Percentiles rank a stretch among this genome's conserved stretches.
Evolutionary conservation across 2,888 invertebrate species (phyloP).

Genomic region (Plagodis pulveraria): DNA sequence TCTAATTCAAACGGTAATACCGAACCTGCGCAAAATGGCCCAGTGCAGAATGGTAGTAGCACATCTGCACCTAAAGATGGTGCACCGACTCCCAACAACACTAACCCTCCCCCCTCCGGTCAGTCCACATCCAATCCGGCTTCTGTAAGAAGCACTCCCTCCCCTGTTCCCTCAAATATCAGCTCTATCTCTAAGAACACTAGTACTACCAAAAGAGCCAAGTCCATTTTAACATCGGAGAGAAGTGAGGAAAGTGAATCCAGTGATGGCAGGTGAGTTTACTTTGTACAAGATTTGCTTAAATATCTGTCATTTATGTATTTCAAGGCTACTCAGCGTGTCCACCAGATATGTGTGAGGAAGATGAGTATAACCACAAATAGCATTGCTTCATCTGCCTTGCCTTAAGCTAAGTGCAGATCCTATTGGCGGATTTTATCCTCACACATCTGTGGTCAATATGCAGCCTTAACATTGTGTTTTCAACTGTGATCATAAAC

Average conservation of each 20-base stretch:
- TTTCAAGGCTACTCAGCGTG: no score
- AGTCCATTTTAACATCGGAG: constrained; percentile 88
- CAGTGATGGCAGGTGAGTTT: constrained; percentile 82
- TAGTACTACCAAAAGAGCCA: constrained; percentile 87
- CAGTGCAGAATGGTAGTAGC: constrained; percentile 65
- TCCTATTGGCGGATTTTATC: no score
- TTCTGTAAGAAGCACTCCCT: constrained; percentile 89
- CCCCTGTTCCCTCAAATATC: constrained; percentile 90
- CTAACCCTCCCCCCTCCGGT: constrained; percentile 63
- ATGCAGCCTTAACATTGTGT: no score
- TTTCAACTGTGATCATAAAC: no score
- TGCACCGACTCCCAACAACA: constrained; percentile 25
- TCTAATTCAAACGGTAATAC: constrained; percentile 69
- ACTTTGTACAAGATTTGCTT: constrained; percentile 12
- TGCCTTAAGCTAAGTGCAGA: no score
- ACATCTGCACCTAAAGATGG: constrained; percentile 38
- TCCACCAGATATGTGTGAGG: no score
- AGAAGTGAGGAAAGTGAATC: constrained; percentile 89
- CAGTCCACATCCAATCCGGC: constrained; percentile 86
- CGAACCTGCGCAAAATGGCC: constrained; percentile 73
- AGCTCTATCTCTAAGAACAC: constrained; percentile 87
- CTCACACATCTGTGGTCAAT: no score
- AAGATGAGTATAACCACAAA: no score
- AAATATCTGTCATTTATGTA: neutral
- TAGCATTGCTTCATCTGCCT: no score